Evolutionary conservation across 2,113 vertebrate species (phyloP).

Genomic region (Cisticola juncidis): DNA sequence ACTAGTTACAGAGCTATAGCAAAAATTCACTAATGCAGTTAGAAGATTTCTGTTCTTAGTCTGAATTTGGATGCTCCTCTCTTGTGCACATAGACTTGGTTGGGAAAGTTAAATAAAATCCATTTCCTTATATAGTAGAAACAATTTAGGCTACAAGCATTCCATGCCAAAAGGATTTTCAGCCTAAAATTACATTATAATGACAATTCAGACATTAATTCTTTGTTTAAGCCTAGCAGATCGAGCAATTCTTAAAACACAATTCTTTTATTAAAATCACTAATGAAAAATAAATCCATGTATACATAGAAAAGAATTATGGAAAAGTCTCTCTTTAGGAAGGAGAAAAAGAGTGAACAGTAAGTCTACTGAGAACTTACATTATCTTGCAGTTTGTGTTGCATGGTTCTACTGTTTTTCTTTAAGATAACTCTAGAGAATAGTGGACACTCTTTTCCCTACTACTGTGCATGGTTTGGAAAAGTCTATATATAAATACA

Average conservation of each 20-base stretch:
- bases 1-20: not conserved
- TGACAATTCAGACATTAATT: slow-evolving; percentile 25
- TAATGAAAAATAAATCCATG: slow-evolving; percentile 23
- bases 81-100: not conserved
- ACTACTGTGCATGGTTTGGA: not conserved
- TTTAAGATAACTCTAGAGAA: not conserved
- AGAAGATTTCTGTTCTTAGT: slow-evolving; percentile 18
- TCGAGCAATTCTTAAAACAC: not conserved
- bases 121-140: slow-evolving; percentile 44
- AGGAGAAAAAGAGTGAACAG: not conserved
- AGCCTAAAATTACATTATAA: slow-evolving; percentile 17
- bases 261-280: slow-evolving; percentile 24
- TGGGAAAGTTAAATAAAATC: slow-evolving; percentile 31
- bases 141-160: slow-evolving; percentile 5
- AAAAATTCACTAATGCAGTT: not conserved
- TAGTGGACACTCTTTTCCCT: not conserved
- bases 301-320: not conserved
- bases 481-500: not conserved
- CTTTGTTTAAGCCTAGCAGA: not conserved
- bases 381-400: not conserved
- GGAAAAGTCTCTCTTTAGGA: not conserved
- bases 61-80: not conserved
- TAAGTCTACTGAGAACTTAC: not conserved
- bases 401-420: not conserved
- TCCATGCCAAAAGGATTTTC: slow-evolving; percentile 3